Base-by-base conservation (phyloP, 2,797 vertebrate species). In the Sebastes paucispinis region DNA sequence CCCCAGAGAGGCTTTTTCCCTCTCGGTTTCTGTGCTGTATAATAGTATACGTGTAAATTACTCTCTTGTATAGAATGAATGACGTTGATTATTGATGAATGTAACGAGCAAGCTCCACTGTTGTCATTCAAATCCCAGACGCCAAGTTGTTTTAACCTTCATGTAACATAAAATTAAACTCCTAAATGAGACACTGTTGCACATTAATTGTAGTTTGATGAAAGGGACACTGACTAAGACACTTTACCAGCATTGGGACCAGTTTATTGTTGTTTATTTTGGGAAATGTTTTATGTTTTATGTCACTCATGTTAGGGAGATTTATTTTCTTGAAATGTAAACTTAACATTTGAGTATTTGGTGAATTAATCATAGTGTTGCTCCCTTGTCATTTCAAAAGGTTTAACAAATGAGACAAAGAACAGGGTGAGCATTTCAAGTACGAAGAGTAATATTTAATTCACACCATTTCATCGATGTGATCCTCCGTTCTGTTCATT, bases 61-160 rank as follows among this genome's bases (percentile, higher is more conserved):
- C 87, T 90, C 85, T 93, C 83, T 93, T 94, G 91, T 91, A 91
- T 86, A 90, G 91, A 93, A 88, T 93, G 88, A 94, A 85, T 93
- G 88, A 79, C 72, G 3, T 67, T 85, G 68, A 84, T 88, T 80
- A 91, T 89, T 90, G 83, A 94, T 92, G 91, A 93, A 93, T 94
- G 92, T 93, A 73, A 93, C 29, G 59, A 88, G 82, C 88, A 89
- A 89, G 84, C 80, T 82, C 63, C 69, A 43, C 64, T 83, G 73
- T 66, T 78, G 54, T 87, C 59, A 60, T 77, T 81, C 60, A 59
- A 52, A 73, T 65, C 69, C 79, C 64, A 60, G 52, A 66, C 5
- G 8, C 73, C 50, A 22, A 3, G 11, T 64, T 62, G 69, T 65
- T 78, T 79, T 43, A 72, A 78, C 32, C 55, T 64, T 55, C 64